phyloP scores from a whole-genome alignment of 2,888 invertebrate species.

The Drosophila seclusa region DNA sequence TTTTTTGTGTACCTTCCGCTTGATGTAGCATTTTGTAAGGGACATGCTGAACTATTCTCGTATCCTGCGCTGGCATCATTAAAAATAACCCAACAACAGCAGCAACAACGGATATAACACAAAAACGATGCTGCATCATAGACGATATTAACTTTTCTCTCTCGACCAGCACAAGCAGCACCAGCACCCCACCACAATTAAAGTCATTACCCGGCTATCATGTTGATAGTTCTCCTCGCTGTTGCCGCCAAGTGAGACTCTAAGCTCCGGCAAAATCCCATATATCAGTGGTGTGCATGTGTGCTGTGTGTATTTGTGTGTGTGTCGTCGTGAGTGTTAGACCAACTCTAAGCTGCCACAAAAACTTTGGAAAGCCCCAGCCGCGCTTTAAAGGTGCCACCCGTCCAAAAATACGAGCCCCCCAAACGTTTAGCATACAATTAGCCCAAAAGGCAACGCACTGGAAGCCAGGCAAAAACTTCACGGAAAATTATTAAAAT shows the following conservation, averaged over 20 bases:
- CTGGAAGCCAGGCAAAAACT: slow-evolving; percentile 68
- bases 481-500: slow-evolving; percentile 80
- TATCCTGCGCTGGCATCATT: slow-evolving; percentile 12
- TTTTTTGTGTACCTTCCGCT: background rate
- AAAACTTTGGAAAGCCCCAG: slow-evolving; percentile 63
- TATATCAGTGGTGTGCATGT: slow-evolving; percentile 36
- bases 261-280: slow-evolving; percentile 52
- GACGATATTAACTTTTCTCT: slow-evolving; percentile 47
- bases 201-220: slow-evolving; percentile 77
- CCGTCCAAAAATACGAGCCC: slow-evolving; percentile 32
- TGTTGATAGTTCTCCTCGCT: slow-evolving; percentile 60
- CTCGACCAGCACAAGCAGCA: slow-evolving; percentile 29
- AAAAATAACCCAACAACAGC: slow-evolving; percentile 24
- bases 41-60: background rate
- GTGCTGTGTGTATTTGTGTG: slow-evolving; percentile 3
- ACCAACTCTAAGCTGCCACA: slow-evolving; percentile 66
- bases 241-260: slow-evolving; percentile 32
- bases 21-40: background rate
- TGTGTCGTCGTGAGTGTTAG: slow-evolving; percentile 19
- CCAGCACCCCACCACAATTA: slow-evolving; percentile 65
- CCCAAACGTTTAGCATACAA: slow-evolving; percentile 80
- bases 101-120: slow-evolving; percentile 12
- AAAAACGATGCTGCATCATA: slow-evolving; percentile 41
- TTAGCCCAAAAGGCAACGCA: slow-evolving; percentile 76
- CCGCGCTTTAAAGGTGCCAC: slow-evolving; percentile 30